Base-by-base conservation (phyloP, 2,113 vertebrate genomes). In the Acrocephalus kingi region DNA sequence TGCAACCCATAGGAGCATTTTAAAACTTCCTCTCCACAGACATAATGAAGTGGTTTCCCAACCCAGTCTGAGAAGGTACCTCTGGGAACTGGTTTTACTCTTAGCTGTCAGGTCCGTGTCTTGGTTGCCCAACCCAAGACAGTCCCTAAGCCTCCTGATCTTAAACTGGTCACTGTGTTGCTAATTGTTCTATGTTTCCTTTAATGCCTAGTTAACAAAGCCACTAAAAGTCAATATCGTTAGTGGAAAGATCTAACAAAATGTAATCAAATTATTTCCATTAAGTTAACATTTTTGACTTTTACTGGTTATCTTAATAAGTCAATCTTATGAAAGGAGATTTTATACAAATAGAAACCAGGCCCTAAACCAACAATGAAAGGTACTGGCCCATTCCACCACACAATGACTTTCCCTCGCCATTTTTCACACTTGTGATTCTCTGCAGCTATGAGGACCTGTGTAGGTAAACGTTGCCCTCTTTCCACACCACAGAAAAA, bases 241-340 rank as follows among this genome's bases (percentile, higher is more conserved):
- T 95, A 97, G 84, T 83, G 19, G 39, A 63, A 81, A 97, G 93
- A 92, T 91, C 66, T 92, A 96, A 88, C 28, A 94, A 87, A 92
- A 94, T 56, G 8, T 95, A 88, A 84, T 91, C 15, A 75, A 75
- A 88, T 49, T 59, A 39, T 96, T 94, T 96, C 81, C 37, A 87
- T 94, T 84, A 83, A 77, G 31, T 96, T 93, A 93, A 67, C 22
- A 58, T 86, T 84, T 88, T 94, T 14, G 18, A 59, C 28, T 79
- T 95, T 75, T 82, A 86, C 77, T 88, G 58, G n/a, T 81, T 54
- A 61, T 76, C 51, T 90, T 80, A 82, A 64, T 59, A 90, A 62
- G 22, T 20, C 37, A 82, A 56, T 59, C 13, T 82, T 75, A 84
- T 46, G 87, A 93, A 93, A 63, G n/a, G 54, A 37, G 48, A 9